Conservation (phyloP, 2,888 invertebrate genomes). For the Coremacera marginata region DNA sequence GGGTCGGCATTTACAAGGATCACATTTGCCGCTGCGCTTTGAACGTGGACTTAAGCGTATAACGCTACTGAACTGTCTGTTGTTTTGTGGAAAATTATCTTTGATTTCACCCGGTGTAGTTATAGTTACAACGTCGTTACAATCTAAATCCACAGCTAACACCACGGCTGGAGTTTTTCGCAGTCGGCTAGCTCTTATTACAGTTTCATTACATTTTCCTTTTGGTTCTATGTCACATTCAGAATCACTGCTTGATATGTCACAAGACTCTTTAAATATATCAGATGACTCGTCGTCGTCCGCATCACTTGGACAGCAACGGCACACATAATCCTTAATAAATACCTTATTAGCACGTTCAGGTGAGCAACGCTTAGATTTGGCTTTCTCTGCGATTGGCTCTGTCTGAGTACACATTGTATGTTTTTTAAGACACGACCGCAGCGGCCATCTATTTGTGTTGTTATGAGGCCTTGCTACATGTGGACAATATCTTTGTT, state of each 20-base stretch:
- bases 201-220: too few relatives aligned
- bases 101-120: conserved; percentile 47
- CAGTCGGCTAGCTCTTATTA: neutral
- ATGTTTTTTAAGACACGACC: neutral
- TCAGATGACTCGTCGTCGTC: conserved; percentile 12
- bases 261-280: conserved; percentile 13
- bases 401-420: conserved; percentile 10
- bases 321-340: neutral
- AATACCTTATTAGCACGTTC: neutral
- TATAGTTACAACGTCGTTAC: conserved; percentile 53
- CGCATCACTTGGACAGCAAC: conserved; percentile 16
- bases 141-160: conserved; percentile 56
- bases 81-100: conserved; percentile 48
- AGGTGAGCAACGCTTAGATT: neutral
- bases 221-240: neutral
- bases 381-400: neutral
- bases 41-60: conserved; percentile 29
- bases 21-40: neutral
- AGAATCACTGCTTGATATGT: neutral
- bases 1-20: neutral
- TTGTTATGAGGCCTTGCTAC: neutral
- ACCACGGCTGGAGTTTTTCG: conserved; percentile 53
- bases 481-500: conserved; percentile 13
- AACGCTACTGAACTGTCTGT: conserved; percentile 51
- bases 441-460: neutral